Evolutionary conservation across 2,113 vertebrate genomes (phyloP), one percentile per base, ranked within the genome.

Genomic region (Poeciliopsis prolifica): DNA sequence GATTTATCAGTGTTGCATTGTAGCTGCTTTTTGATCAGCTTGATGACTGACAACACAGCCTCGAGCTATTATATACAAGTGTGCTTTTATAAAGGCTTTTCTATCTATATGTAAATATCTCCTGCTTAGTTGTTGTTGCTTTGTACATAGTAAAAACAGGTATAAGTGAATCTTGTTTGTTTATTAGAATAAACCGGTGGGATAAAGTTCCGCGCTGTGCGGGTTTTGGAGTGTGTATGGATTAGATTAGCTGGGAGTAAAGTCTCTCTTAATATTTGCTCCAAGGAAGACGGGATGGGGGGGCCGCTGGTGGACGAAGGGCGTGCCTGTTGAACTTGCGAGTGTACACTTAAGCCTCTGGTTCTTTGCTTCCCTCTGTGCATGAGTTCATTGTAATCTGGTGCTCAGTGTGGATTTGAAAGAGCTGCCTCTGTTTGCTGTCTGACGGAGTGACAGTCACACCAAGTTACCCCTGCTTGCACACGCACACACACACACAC

Each of bases 41-140:
- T 92, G 86, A 93, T 92, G 88, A 91, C 86, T 89, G 89, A 91
- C 90, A 89, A 88, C 77, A 35, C 69, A 81, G 90, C 89, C 87
- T 71, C 29, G 0, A 87, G 91, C 87, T 86, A 73, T 85, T 91
- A 80, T 82, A 87, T 84, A 88, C 86, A 88, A 87, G 78, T 81
- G 72, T 80, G 77, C 86, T 79, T 88, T 89, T 74, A 78, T 84
- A 81, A 91, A 83, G 69, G 80, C 77, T 75, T 48, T 72, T 75
- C 74, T 79, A 87, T 86, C 83, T 90, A 80, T 77, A 86, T 88
- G 88, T 86, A 91, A 90, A 90, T 88, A 73, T 66, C 51, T 29
- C 76, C 68, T 72, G 77, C 62, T 79, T 68, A 42, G 62, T 83
- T 68, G 65, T 62, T 61, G 54, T 51, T 35, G 51, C 58, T 19